phyloP scores from a whole-genome alignment of 2,113 vertebrate genomes.

The Micromys minutus region DNA sequence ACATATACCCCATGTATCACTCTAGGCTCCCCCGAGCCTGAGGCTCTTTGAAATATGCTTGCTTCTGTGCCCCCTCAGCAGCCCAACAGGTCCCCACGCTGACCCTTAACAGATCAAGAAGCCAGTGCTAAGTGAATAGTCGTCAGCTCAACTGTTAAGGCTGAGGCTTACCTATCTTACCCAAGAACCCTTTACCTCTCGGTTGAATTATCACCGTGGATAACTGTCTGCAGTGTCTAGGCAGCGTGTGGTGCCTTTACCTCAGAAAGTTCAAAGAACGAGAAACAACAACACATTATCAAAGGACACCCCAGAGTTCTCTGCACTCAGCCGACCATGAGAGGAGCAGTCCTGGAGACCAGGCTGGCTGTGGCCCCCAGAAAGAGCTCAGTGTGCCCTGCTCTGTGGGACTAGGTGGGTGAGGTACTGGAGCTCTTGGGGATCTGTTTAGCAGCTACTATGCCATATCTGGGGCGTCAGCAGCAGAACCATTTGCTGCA shows the following conservation, averaged over 20 bases:
- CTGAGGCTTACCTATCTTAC: neutral
- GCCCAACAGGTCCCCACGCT: neutral
- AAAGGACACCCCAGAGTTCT: neutral
- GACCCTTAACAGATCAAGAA: neutral
- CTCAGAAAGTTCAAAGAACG: neutral
- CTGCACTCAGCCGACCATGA: too few species aligned
- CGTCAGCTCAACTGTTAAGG: neutral
- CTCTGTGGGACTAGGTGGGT: neutral
- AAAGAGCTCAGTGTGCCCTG: neutral
- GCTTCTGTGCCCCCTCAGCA: neutral
- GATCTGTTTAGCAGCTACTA: neutral
- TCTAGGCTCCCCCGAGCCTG: neutral
- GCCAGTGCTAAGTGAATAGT: neutral
- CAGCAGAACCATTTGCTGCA: fast-evolving
- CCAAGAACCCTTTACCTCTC: neutral
- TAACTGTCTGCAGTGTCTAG: too few species aligned
- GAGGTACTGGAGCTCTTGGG: neutral
- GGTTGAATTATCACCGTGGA: too few species aligned
- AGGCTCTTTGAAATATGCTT: neutral
- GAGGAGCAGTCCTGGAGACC: too few species aligned
- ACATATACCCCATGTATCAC: neutral
- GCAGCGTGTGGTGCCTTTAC: too few species aligned
- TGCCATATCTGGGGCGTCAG: fast-evolving
- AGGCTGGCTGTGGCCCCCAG: fast-evolving
- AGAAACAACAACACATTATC: neutral